phyloP scores from a whole-genome alignment of 2,888 invertebrate species.

The Scaptomyza flava region DNA sequence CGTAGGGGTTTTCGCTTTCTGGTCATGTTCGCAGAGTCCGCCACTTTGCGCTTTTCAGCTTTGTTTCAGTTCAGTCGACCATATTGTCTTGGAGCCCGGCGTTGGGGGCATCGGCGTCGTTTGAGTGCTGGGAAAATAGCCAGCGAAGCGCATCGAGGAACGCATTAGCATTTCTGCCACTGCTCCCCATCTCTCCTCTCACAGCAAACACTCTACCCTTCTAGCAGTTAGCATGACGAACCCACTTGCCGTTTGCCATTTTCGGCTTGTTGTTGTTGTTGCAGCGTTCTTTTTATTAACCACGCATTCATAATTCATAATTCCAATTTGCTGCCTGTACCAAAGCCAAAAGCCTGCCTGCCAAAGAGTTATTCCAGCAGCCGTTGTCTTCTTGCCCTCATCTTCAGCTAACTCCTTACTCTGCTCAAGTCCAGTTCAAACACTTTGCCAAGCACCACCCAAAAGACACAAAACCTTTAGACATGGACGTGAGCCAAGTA shows the following conservation, averaged over 20 bases:
- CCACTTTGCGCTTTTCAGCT: conserved; percentile 79
- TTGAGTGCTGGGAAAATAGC: conserved; percentile 80
- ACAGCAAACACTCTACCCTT: conserved; percentile 19
- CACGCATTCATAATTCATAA: conserved; percentile 82
- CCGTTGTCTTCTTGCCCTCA: conserved; percentile 14
- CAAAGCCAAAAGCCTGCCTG: conserved; percentile 25
- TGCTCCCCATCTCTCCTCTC: conserved; percentile 16
- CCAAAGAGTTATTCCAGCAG: conserved; percentile 10
- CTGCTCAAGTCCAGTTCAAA: conserved; percentile 69
- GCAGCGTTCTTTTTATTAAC: conserved; percentile 72
- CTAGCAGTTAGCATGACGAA: conserved; percentile 69
- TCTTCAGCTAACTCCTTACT: not conserved
- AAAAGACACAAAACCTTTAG: conserved; percentile 49
- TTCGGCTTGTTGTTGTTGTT: conserved; percentile 29
- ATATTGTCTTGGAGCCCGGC: conserved; percentile 63
- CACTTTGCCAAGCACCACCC: conserved; percentile 65
- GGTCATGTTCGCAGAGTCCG: conserved; percentile 33
- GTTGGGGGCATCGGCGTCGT: conserved; percentile 61
- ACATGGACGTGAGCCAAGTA: conserved; percentile 28
- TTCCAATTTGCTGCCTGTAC: conserved; percentile 80
- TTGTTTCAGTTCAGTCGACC: conserved; percentile 80
- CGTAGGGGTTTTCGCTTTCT: conserved; percentile 74
- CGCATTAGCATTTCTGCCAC: conserved; percentile 77
- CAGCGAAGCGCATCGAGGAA: conserved; percentile 75
- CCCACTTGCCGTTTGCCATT: conserved; percentile 52